Percentiles rank a stretch among this genome's conserved stretches.
Evolutionary conservation across 2,888 invertebrate species (phyloP).

Genomic region (Scaeva pyrastri): DNA sequence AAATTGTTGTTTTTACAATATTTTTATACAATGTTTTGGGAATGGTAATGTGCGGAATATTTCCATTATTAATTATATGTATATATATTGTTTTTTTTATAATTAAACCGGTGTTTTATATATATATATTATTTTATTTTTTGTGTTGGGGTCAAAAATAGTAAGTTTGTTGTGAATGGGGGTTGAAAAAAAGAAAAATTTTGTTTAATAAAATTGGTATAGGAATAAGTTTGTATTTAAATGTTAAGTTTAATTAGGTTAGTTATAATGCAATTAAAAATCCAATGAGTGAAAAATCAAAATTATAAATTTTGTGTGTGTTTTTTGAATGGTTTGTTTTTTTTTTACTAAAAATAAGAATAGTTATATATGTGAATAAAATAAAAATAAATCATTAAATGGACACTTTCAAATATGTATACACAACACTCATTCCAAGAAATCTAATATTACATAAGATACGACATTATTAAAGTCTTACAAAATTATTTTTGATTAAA

Average conservation of each 20-base stretch:
- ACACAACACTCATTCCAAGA: slow-evolving; percentile 69
- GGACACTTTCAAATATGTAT: slow-evolving; percentile 65
- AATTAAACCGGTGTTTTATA: slow-evolving; percentile 41
- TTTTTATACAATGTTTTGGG: slow-evolving; percentile 61
- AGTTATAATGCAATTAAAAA: slow-evolving; percentile 28
- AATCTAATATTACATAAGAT: slow-evolving; percentile 19
- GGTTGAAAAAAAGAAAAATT: slow-evolving; percentile 61
- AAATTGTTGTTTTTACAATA: slow-evolving; percentile 73
- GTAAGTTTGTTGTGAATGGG: slow-evolving; percentile 54
- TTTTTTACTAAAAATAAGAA: not conserved
- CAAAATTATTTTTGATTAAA: slow-evolving; percentile 17
- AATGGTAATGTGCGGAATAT: slow-evolving; percentile 64
- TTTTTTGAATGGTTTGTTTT: not conserved
- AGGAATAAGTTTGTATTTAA: slow-evolving; percentile 48
- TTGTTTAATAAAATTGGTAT: slow-evolving; percentile 55
- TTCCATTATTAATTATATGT: slow-evolving; percentile 29
- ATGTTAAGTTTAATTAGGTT: slow-evolving; percentile 16
- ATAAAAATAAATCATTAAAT: slow-evolving; percentile 51
- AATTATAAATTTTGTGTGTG: slow-evolving; percentile 10
- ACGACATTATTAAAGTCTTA: slow-evolving; percentile 31
- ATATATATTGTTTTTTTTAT: slow-evolving; percentile 57
- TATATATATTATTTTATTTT: slow-evolving; percentile 20
- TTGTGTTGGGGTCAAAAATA: slow-evolving; percentile 54
- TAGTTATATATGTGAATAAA: slow-evolving; percentile 20
- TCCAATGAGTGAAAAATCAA: slow-evolving; percentile 47